These are phyloP conservation scores for Scaptomyza cyrtandrae DNA, from an alignment of 2,888 invertebrate genomes.

Conservation along the genomic window DNA sequence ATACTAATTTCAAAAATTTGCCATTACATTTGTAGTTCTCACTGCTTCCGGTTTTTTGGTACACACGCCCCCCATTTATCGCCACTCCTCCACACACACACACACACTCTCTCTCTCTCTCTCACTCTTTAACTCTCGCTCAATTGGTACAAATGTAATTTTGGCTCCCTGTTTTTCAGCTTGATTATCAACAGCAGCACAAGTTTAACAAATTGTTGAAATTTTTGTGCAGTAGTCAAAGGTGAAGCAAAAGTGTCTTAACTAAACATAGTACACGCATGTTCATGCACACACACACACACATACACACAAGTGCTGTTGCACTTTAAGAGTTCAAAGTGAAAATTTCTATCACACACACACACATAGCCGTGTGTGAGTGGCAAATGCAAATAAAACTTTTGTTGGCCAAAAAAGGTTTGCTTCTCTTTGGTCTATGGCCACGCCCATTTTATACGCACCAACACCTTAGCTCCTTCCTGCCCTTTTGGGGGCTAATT, in stretches of 20 bases:
- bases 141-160: slow-evolving; percentile 59
- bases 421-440: not conserved
- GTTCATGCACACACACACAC: slow-evolving; percentile 5
- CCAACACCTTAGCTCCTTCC: not conserved
- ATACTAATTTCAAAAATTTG: slow-evolving; percentile 79
- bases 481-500: slow-evolving; percentile 39
- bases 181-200: slow-evolving; percentile 64
- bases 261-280: slow-evolving; percentile 37
- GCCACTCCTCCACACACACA: not conserved
- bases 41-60: slow-evolving; percentile 30
- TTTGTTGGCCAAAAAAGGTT: slow-evolving; percentile 29
- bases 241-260: slow-evolving; percentile 65
- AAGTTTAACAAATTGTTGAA: slow-evolving; percentile 59
- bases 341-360: not conserved
- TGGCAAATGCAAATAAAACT: slow-evolving; percentile 56
- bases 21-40: slow-evolving; percentile 76
- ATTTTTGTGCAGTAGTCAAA: slow-evolving; percentile 63
- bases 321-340: slow-evolving; percentile 45
- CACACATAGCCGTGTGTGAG: not conserved
- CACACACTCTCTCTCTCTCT: slow-evolving; percentile 1
- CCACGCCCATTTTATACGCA: not conserved
- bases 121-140: not conserved
- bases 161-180: slow-evolving; percentile 42
- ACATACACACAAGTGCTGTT: slow-evolving; percentile 29
- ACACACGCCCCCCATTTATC: slow-evolving; percentile 1